Base-by-base conservation (phyloP, 2,888 invertebrate species). In the Electrophaes corylata region DNA sequence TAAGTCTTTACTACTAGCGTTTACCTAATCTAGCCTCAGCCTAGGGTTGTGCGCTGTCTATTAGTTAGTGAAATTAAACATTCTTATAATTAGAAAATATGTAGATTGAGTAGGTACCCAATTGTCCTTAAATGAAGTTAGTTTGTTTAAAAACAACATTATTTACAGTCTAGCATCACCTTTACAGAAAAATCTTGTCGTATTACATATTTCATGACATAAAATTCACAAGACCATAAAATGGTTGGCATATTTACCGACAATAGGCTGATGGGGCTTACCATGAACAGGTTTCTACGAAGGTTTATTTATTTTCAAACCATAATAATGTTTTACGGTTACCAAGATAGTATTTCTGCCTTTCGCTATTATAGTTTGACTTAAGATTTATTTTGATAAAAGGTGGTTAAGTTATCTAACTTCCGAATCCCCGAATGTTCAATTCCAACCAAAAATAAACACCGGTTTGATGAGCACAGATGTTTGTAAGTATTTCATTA, bases 201-300 rank as follows among this genome's bases (percentile, higher is more conserved):
- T 29, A 47, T 35, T 29, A 51, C 50, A 33, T 50, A 37, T 37
- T 37, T 45, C 40, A 51, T 26, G 51, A 46, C 18, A 51, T 46
- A 33, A 57, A 57, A 57, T 57, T 57, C 50, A 51, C 40, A 35
- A 35, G 11, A 50, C 19, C 50, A 35, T 57, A 26, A 47, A 51
- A 23, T 39, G 39, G 23, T 40, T 43, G 46, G 26, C 45, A 35
- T 35, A 40, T 51, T 56, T 39, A 23, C 54, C 26, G 26, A 35
- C 47, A 40, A 55, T 44, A 33, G 33, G 33, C 26, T n/a, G 35
- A 18, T 19, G 41, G 33, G 14, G 35, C 37, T 51, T 46, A 45
- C 50, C 50, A 35, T 35, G 45, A 50, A 33, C 20, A 26, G 29
- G 37, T 37, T 47, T 31, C n/a, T 23, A 6, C 20, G 6, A 20